Evolutionary conservation across 2,113 vertebrate species (phyloP).

Genomic region (Polypterus bichir): DNA sequence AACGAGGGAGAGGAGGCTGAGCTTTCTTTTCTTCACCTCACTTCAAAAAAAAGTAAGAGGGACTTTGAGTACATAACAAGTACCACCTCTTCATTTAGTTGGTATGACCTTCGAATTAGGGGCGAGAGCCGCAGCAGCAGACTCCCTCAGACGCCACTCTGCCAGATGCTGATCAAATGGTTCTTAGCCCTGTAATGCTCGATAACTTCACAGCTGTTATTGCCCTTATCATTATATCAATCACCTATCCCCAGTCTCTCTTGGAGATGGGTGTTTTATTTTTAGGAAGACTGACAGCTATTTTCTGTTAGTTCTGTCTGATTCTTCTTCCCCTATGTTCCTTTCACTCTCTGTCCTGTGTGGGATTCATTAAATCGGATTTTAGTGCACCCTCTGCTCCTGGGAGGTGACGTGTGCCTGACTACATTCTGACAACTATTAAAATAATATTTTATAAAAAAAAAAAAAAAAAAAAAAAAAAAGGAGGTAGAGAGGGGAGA

Average conservation of each 20-base stretch:
- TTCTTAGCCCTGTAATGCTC: constrained; percentile 1
- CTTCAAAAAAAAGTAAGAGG: constrained; percentile 34
- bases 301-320: constrained; percentile 6
- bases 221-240: constrained; percentile 4
- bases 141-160: background rate
- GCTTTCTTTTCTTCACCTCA: constrained; percentile 42
- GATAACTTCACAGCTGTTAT: background rate
- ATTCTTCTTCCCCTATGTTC: background rate
- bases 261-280: background rate
- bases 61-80: constrained; percentile 12
- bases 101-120: background rate
- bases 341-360: background rate
- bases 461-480: no score
- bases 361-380: background rate
- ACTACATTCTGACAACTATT: background rate
- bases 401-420: background rate
- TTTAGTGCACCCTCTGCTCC: background rate
- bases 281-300: constrained; percentile 4
- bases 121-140: background rate
- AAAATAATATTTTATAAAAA: background rate
- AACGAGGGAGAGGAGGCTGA: constrained; percentile 28
- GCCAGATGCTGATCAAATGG: background rate
- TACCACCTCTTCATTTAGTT: constrained; percentile 3
- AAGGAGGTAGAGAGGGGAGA: constrained; percentile 18
- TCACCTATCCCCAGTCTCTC: background rate